Base-by-base conservation (phyloP, 2,113 vertebrate species). In the Ginglymostoma cirratum region DNA sequence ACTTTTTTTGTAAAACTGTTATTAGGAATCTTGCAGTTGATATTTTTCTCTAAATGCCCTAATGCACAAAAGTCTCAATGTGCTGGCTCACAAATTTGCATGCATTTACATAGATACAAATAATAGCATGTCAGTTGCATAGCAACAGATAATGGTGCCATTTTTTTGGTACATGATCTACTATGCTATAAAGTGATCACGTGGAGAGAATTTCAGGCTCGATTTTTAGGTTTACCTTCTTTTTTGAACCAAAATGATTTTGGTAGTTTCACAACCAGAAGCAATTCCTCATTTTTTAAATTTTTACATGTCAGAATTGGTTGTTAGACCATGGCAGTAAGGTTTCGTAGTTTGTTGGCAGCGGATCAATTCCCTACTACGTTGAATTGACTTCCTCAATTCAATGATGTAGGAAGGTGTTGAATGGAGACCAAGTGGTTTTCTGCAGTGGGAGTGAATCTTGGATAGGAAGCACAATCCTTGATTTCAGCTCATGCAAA, bases 121-220 rank as follows among this genome's bases (percentile, higher is more conserved):
- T 76, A 95, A 70, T 72, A 52, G 94, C 61, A 93, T 72, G 69
- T 69, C 94, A 95, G 94, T 95, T 95, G 94, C 94, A 72, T 95
- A 95, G 94, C 94, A 95, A 95, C 94, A 95, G 94, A 95, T 72
- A 48, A 95, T 52, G 12, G 45, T 95, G 93, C 93, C 6, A 14
- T 95, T 93, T 70, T 52, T 93, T 93, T 52, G 42, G 42, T 34
- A 95, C 93, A 95, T 95, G 93, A 95, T 69, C 23, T 95, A 45
- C 69, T 72, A 72, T 72, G 69, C 67, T 52, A 72, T 72, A 27
- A 95, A 27, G 48, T 72, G 45, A 34, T 95, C 69, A 70, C 45
- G 14, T 6, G 45, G 94, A 48, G 45, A 34, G 52, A 90, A 69
- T 70, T 70, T 95, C 45, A 52, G 89, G 66, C n/a, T 93, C 2